Percentiles rank a stretch among this genome's conserved stretches.
Conservation (phyloP, 2,888 invertebrate genomes). For the Drosophila neotestacea region DNA sequence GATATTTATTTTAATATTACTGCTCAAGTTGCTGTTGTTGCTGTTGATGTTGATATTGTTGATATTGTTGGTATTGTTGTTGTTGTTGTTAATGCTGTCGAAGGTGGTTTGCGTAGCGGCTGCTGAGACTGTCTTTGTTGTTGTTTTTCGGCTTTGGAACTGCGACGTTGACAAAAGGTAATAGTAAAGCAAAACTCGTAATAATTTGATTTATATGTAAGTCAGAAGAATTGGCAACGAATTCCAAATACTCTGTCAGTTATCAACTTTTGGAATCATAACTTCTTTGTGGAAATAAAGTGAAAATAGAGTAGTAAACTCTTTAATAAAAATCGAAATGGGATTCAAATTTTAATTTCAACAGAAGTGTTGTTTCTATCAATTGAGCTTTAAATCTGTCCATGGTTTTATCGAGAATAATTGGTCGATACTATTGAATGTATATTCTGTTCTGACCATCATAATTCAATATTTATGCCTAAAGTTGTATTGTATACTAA, state of each 20-base stretch:
- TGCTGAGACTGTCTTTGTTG: conserved; percentile 14
- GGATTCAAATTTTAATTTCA: not conserved
- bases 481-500: too few species aligned
- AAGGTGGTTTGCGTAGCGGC: conserved; percentile 29
- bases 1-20: conserved; percentile 64
- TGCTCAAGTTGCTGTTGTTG: conserved; percentile 30
- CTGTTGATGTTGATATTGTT: conserved; percentile 5
- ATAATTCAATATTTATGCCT: too few species aligned
- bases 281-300: too few species aligned
- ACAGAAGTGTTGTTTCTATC: not conserved
- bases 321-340: not conserved
- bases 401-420: too few species aligned
- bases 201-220: conserved; percentile 36
- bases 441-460: too few species aligned
- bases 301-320: not conserved
- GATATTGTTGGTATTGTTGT: conserved; percentile 35
- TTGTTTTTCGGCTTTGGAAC: conserved; percentile 41
- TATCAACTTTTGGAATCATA: not conserved
- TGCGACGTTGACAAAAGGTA: conserved; percentile 73
- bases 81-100: conserved; percentile 37
- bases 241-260: conserved; percentile 9
- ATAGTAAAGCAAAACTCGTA: conserved; percentile 44
- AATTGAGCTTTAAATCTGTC: too few species aligned
- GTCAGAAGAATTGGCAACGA: conserved; percentile 7
- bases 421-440: too few species aligned